Evolutionary conservation across 64 coral and sea anemone species (phyloP).

Genomic region (Montipora capricornis): DNA sequence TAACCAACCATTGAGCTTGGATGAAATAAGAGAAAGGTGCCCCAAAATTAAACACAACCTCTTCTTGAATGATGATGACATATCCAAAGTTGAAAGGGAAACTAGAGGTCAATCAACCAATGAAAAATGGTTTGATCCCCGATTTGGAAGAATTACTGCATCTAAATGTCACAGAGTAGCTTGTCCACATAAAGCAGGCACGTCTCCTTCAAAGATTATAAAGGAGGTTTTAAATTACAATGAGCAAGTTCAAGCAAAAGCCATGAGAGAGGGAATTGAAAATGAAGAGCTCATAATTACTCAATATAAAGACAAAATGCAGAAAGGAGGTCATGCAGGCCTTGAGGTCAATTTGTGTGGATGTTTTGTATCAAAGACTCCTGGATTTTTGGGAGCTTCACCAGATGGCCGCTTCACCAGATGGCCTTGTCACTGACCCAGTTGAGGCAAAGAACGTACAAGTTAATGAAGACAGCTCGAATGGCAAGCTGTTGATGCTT

Average conservation of each 20-base stretch:
- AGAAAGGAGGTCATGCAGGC: conserved; percentile 7
- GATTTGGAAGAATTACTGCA: conserved; percentile 70
- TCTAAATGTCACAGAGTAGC: conserved; percentile 81
- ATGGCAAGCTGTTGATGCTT: no score
- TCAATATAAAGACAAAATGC: conserved; percentile 17
- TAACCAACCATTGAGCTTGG: conserved; percentile 54
- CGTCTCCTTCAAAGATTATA: conserved; percentile 70
- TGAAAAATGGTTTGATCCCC: conserved; percentile 74
- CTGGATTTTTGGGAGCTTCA: conserved; percentile 23
- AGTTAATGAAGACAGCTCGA: conserved; percentile 11
- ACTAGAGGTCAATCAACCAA: conserved; percentile 76
- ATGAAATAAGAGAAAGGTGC: conserved; percentile 76
- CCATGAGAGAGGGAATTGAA: conserved; percentile 53
- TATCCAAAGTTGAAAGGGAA: conserved; percentile 64
- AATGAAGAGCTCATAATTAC: conserved; percentile 33
- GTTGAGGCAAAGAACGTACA: conserved; percentile 67
- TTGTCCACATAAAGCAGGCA: conserved; percentile 58
- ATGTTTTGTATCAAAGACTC: conserved; percentile 12
- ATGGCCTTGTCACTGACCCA: conserved; percentile 72
- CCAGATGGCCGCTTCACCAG: conserved; percentile 32
- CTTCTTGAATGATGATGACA: conserved; percentile 43
- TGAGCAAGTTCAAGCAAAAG: conserved; percentile 44
- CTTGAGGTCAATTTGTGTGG: conserved; percentile 7
- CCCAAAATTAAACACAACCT: conserved; percentile 58
- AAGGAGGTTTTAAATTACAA: conserved; percentile 75